Evolutionary conservation across 64 coral and sea anemone genomes (phyloP), one percentile per base, ranked within the genome.

Genomic region (Pocillopora verrucosa): DNA sequence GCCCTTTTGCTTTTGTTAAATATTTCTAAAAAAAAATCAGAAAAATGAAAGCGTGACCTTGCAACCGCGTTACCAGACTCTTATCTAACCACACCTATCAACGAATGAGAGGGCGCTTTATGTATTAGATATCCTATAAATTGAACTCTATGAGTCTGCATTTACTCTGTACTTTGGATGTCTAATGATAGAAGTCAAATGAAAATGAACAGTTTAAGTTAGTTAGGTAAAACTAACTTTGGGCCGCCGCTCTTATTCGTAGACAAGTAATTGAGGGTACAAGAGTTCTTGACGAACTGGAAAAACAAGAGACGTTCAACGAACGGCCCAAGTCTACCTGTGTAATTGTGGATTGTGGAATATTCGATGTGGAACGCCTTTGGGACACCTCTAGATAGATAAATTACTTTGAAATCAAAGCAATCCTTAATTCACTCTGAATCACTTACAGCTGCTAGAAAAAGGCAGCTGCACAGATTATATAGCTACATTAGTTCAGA

Each of bases 251-350:
- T 30, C 22, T 22, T 17, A 60, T 80, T 75, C 80, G 10, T 45
- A 99, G 97, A 9, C 97, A 99, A 95, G 91, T 99, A 30, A 99
- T 99, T 30, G 97, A 99, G 60, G 97, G 97, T 22, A 74, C 92
- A 34, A n/a, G 83, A 74, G 91, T 99, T 57, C 61, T 99, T 26
- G 79, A 93, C 16, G 56, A 51, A 67, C 76, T 99, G 16, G 97
- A 99, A 83, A 86, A 83, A 36, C 91, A 90, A n/a, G 97, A 99
- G 57, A 99, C 97, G 6, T 99, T 94, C 65, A 99, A 99, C 30
- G 94, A 99, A 78, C 83, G 97, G 89, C 97, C 97, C 15, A 99
- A 99, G 67, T 73, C 85, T 57, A 37, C 68, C 9, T 99, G 97
- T 69, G 74, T 75, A 36, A 91, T 99, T 22, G 67, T 75, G 1